These are phyloP conservation scores for Serrognathus titanus DNA, from an alignment of 2,888 invertebrate species.

Conservation along the genomic window DNA sequence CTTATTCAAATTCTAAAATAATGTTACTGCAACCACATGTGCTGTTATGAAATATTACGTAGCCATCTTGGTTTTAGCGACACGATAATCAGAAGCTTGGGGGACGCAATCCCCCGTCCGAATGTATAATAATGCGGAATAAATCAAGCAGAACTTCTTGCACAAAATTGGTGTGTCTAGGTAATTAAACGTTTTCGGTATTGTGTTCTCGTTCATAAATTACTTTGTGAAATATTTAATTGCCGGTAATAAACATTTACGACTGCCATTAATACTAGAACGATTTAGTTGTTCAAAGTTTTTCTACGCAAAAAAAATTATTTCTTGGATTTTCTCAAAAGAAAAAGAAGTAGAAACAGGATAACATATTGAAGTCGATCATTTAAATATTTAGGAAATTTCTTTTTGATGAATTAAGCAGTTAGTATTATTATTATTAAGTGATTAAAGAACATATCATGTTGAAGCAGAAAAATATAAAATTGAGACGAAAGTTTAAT, in stretches of 20 bases:
- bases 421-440: too few species aligned
- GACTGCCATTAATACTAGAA: too few species aligned
- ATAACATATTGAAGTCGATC: too few species aligned
- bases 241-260: background rate
- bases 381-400: too few species aligned
- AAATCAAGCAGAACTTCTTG: slow-evolving; percentile 22
- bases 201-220: slow-evolving; percentile 4
- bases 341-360: too few species aligned
- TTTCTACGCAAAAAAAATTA: too few species aligned
- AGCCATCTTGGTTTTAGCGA: slow-evolving; percentile 46
- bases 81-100: slow-evolving; percentile 39
- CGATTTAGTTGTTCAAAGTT: too few species aligned
- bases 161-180: slow-evolving; percentile 4
- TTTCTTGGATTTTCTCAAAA: too few species aligned
- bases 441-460: too few species aligned
- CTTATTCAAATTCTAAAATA: slow-evolving; percentile 50
- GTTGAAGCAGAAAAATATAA: too few species aligned
- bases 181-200: slow-evolving; percentile 6
- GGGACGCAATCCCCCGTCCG: slow-evolving; percentile 28
- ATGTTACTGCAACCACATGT: slow-evolving; percentile 47
- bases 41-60: slow-evolving; percentile 48
- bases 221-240: slow-evolving; percentile 9
- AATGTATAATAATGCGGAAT: slow-evolving; percentile 30
- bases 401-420: too few species aligned
- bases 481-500: too few species aligned